These are phyloP conservation scores for Melanotaenia boesemani DNA, from an alignment of 2,797 vertebrate species.

Conservation along the genomic window DNA sequence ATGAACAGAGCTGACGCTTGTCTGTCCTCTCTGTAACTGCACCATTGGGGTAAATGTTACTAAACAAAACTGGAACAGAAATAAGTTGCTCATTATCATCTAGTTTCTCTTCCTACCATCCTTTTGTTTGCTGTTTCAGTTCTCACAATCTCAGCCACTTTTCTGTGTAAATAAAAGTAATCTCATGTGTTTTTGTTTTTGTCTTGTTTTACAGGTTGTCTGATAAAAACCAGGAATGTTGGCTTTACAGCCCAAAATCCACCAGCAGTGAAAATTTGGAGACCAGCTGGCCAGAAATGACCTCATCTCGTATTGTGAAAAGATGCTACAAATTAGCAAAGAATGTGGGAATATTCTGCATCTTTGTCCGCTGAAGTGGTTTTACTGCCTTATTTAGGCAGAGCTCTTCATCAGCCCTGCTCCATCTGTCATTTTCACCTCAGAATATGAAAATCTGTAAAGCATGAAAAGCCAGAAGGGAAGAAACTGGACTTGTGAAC, in stretches of 20 bases:
- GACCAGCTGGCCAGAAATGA: not conserved
- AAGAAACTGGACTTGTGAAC: not conserved
- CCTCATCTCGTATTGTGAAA: not conserved
- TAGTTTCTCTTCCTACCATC: not conserved
- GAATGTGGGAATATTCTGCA: not conserved
- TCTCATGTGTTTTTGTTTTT: not conserved
- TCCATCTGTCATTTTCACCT: slow-evolving; percentile 11
- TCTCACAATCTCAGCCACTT: not conserved
- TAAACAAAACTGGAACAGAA: slow-evolving; percentile 39
- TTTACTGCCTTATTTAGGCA: not conserved
- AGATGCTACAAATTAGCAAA: not conserved
- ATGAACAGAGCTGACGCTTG: slow-evolving; percentile 44
- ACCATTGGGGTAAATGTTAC: slow-evolving; percentile 30
- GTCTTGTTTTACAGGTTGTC: not conserved
- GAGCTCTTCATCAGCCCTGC: slow-evolving; percentile 10
- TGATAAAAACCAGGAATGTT: not conserved
- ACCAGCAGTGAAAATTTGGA: not conserved
- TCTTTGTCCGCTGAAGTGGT: not conserved
- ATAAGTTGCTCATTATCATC: slow-evolving; percentile 2
- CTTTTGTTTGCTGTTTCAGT: slow-evolving; percentile 3
- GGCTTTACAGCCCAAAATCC: not conserved
- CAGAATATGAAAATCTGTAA: slow-evolving; percentile 9
- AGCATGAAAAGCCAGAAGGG: not conserved
- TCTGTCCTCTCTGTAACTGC: slow-evolving; percentile 35
- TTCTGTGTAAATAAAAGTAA: slow-evolving; percentile 1